These are phyloP conservation scores for Characodon lateralis DNA, from an alignment of 2,797 vertebrate species.

Conservation along the genomic window DNA sequence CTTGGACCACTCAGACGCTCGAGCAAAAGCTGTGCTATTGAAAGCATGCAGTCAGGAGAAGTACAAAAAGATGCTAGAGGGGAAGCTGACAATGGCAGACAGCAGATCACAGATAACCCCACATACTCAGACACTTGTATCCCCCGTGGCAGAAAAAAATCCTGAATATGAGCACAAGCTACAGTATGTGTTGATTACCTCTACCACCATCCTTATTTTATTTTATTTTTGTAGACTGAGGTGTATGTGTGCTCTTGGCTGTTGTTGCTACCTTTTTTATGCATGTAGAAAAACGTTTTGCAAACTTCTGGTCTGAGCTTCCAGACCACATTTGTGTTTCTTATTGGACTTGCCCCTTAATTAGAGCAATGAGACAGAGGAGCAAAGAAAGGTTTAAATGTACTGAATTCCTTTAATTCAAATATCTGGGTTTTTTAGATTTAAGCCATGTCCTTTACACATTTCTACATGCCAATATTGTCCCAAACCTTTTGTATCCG, in stretches of 20 bases:
- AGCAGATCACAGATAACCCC: conserved; percentile 52
- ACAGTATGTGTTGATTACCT: conserved; percentile 12
- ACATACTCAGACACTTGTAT: conserved; percentile 22
- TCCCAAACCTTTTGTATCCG: neutral
- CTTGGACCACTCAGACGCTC: conserved; percentile 17
- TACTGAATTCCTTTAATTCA: neutral
- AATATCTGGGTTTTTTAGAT: neutral
- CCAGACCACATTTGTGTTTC: neutral
- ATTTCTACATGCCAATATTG: neutral
- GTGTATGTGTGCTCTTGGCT: neutral
- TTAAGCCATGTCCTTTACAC: neutral
- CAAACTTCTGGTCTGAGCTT: neutral
- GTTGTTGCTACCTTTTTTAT: neutral
- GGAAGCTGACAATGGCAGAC: conserved; percentile 44
- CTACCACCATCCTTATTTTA: neutral
- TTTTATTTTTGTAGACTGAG: conserved; percentile 4
- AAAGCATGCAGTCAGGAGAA: conserved; percentile 55
- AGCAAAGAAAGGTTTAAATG: neutral
- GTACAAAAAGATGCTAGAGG: conserved; percentile 32
- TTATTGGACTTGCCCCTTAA: neutral
- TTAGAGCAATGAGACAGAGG: conserved; percentile 11
- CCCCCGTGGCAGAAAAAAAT: conserved; percentile 27
- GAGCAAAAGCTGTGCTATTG: conserved; percentile 37
- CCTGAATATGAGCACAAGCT: conserved; percentile 7
- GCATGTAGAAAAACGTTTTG: neutral